Conservation (phyloP, 2,113 vertebrate species). For the Rhinoderma darwinii region DNA sequence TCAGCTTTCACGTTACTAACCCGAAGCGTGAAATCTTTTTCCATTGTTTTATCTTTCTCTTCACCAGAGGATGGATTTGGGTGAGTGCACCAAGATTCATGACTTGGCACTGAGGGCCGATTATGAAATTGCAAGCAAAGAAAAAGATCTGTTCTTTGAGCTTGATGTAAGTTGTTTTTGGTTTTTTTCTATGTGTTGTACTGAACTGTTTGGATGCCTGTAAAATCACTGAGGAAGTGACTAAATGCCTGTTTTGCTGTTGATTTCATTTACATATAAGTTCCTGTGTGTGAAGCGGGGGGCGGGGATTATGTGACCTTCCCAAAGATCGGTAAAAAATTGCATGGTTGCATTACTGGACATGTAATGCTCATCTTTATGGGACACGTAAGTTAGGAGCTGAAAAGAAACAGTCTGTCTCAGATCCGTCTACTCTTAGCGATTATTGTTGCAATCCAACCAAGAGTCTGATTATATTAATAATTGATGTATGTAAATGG, state of each 20-base stretch:
- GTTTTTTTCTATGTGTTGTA: conserved; percentile 20
- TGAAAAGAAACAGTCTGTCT: too few relatives aligned
- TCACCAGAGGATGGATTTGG: conserved; percentile 94
- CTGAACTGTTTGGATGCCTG: conserved; percentile 11
- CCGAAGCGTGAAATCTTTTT: background rate
- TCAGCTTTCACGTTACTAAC: background rate
- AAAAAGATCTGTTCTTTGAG: conserved; percentile 97
- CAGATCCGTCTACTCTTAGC: too few relatives aligned
- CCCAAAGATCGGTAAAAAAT: background rate
- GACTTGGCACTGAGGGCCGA: conserved; percentile 97
- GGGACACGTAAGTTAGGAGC: too few relatives aligned
- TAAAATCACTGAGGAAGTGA: conserved; percentile 19
- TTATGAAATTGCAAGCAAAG: conserved; percentile 98
- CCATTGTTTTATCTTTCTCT: conserved; percentile 46
- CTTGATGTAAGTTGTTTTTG: conserved; percentile 89
- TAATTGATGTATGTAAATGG: too few relatives aligned
- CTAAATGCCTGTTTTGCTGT: conserved; percentile 21
- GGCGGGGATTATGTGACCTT: background rate
- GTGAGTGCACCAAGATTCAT: conserved; percentile 98
- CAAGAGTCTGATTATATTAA: too few relatives aligned
- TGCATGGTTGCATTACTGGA: too few relatives aligned
- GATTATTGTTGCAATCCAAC: too few relatives aligned
- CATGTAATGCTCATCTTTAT: too few relatives aligned
- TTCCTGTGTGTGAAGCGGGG: background rate
- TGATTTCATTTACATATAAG: conserved; percentile 23